These are phyloP conservation scores for Eilema griseolum DNA, from an alignment of 2,888 invertebrate species.

Conservation along the genomic window DNA sequence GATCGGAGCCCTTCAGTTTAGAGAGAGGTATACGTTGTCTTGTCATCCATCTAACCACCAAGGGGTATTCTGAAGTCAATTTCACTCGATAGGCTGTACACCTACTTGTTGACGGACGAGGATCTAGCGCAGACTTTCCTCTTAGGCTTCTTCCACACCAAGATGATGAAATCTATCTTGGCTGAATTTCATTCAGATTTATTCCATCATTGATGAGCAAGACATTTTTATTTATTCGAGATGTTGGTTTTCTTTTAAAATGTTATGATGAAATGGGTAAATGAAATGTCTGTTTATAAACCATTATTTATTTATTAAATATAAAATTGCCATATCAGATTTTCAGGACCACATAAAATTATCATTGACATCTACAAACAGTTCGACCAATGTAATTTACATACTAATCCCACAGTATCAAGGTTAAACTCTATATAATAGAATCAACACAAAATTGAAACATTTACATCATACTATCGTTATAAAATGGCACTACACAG, in stretches of 20 bases:
- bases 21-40: too few relatives aligned
- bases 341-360: conserved; percentile 71
- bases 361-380: conserved; percentile 72
- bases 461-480: conserved; percentile 67
- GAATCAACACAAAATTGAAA: conserved; percentile 79
- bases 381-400: conserved; percentile 64
- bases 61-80: too few relatives aligned
- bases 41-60: too few relatives aligned
- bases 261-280: conserved; percentile 26
- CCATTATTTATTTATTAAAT: conserved; percentile 80
- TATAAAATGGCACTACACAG: conserved; percentile 66
- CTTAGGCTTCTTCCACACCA: too few relatives aligned
- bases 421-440: conserved; percentile 82
- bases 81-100: too few relatives aligned
- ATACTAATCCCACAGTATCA: conserved; percentile 61
- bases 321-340: conserved; percentile 79
- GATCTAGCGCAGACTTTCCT: too few relatives aligned
- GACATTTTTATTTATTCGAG: too few relatives aligned
- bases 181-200: too few relatives aligned
- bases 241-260: background rate
- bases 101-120: too few relatives aligned
- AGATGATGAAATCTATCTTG: too few relatives aligned
- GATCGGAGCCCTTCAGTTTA: too few relatives aligned
- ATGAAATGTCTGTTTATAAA: conserved; percentile 58
- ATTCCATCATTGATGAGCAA: too few relatives aligned